phyloP scores from a whole-genome alignment of 2,797 vertebrate species.

The Poeciliopsis gracilis region DNA sequence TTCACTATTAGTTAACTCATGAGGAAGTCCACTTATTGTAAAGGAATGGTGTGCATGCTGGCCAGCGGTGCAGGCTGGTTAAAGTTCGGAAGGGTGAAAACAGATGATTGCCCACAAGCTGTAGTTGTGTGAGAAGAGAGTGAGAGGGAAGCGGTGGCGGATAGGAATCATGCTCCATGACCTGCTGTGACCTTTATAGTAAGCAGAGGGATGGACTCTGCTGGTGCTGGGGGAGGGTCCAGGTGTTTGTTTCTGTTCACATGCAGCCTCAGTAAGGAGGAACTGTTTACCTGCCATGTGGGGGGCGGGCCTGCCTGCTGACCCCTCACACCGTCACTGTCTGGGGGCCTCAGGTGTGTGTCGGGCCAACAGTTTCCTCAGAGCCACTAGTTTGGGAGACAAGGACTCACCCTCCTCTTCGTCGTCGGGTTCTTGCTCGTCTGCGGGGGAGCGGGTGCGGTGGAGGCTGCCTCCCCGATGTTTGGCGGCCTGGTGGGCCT shows the following conservation, averaged over 20 bases:
- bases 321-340: conserved; percentile 77
- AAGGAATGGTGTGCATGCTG: conserved; percentile 2
- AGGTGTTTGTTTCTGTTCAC: conserved; percentile 62
- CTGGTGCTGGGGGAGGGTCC: conserved; percentile 44
- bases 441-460: conserved; percentile 84
- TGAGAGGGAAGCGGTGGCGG: conserved; percentile 34
- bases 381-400: conserved; percentile 83
- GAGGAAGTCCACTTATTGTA: conserved; percentile 22
- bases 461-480: conserved; percentile 64
- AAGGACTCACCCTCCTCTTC: conserved; percentile 88
- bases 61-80: background rate
- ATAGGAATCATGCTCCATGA: conserved; percentile 71
- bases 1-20: background rate
- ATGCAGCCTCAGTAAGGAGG: conserved; percentile 72
- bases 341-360: conserved; percentile 76
- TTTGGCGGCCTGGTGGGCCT: conserved; percentile 74
- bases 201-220: conserved; percentile 44
- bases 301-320: conserved; percentile 70
- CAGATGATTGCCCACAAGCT: conserved; percentile 29
- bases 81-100: conserved; percentile 43
- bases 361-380: conserved; percentile 80
- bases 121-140: conserved; percentile 41
- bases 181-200: conserved; percentile 33
- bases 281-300: conserved; percentile 5
- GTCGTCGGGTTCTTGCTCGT: conserved; percentile 87